Evolutionary conservation across 2,797 vertebrate genomes (phyloP).

Genomic region (Labeo calbasu): DNA sequence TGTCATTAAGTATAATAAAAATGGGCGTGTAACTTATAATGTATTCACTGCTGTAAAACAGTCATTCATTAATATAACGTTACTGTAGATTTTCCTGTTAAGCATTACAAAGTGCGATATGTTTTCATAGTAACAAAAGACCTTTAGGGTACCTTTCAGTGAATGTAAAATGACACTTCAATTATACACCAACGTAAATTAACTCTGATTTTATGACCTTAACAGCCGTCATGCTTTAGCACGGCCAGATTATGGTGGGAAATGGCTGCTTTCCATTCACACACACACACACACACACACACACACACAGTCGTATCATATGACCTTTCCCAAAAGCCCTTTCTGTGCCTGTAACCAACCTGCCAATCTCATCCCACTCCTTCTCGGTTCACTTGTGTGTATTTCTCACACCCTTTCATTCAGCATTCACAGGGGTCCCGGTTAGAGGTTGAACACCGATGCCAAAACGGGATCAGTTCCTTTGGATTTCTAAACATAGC

Average conservation of each 20-base stretch:
- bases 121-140: conserved; percentile 1
- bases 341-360: conserved; percentile 41
- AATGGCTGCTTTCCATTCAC: conserved; percentile 37
- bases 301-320: conserved; percentile 28
- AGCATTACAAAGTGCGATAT: not conserved
- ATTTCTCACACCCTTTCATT: conserved; percentile 46
- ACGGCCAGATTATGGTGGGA: conserved; percentile 31
- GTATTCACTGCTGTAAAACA: not conserved
- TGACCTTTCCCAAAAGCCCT: conserved; percentile 53
- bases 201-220: conserved; percentile 23
- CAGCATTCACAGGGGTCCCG: conserved; percentile 32
- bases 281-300: conserved; percentile 42
- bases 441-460: conserved; percentile 18
- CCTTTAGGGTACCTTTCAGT: conserved; percentile 10
- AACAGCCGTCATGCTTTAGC: conserved; percentile 9
- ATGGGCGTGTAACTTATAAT: not conserved
- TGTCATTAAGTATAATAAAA: not conserved
- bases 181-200: conserved; percentile 8
- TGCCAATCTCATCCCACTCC: conserved; percentile 33
- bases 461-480: conserved; percentile 17
- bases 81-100: not conserved
- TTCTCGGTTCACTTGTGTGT: conserved; percentile 28
- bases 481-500: conserved; percentile 16
- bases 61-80: not conserved
- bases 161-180: conserved; percentile 19